Evolutionary conservation across 1,140 invertebrate genomes (phyloP).

Genomic region (Aleiodes sp.): DNA sequence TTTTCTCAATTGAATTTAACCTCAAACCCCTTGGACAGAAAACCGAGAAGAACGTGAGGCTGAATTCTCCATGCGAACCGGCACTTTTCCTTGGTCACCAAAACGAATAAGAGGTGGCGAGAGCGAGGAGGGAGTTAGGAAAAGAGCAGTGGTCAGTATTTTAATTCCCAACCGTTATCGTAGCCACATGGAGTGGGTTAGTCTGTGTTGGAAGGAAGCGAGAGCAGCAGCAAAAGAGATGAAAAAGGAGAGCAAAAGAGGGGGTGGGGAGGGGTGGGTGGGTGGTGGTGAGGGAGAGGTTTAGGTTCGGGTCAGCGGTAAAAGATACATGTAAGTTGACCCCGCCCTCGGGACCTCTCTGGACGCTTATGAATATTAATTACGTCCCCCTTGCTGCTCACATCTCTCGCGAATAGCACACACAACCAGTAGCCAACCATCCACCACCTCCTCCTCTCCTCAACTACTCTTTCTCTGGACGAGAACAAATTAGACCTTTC

Average conservation of each 20-base stretch:
- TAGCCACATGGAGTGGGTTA: constrained; percentile 33
- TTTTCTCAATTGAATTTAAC: constrained; percentile 7
- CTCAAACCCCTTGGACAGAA: not conserved
- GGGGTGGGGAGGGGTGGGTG: constrained; percentile 35
- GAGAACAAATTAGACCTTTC: constrained; percentile 68
- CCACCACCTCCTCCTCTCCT: constrained; percentile 28
- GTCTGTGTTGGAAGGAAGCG: constrained; percentile 37
- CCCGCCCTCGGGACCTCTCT: constrained; percentile 66
- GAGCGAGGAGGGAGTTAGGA: constrained; percentile 50
- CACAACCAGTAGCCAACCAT: constrained; percentile 23
- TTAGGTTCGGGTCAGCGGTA: constrained; percentile 62
- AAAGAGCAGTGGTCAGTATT: constrained; percentile 59
- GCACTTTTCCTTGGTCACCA: not conserved
- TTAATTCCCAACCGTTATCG: constrained; percentile 65
- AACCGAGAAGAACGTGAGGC: constrained; percentile 14
- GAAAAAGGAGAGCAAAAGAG: constrained; percentile 24
- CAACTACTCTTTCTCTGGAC: constrained; percentile 50
- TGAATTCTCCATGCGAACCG: constrained; percentile 6
- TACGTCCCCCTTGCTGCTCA: constrained; percentile 45
- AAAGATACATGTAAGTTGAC: constrained; percentile 68
- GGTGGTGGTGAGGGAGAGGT: no score
- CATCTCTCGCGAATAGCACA: not conserved
- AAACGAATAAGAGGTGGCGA: constrained; percentile 45
- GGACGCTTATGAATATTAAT: constrained; percentile 69
- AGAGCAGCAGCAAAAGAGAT: constrained; percentile 6